These are phyloP conservation scores for Chymomyza costata DNA, from an alignment of 1,140 invertebrate species.

Conservation along the genomic window DNA sequence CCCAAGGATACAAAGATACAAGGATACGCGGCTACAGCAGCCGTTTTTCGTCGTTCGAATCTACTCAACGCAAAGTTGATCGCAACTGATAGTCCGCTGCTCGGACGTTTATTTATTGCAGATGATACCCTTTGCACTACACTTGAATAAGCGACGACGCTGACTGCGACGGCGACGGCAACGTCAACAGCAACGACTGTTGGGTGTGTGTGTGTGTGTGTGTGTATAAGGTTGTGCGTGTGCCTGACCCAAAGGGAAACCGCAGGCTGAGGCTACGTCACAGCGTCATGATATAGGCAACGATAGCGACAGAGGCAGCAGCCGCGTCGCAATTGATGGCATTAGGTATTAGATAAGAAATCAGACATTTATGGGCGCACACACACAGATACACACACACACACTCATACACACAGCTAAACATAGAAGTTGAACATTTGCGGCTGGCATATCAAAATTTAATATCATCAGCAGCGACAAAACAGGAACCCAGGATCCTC, in stretches of 20 bases:
- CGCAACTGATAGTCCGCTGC: conserved; percentile 35
- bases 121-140: conserved; percentile 53
- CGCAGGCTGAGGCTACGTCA: neutral
- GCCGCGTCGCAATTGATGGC: conserved; percentile 63
- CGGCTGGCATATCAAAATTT: no score
- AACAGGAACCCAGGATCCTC: conserved; percentile 33
- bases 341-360: conserved; percentile 72
- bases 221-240: conserved; percentile 20
- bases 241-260: neutral
- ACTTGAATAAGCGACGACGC: no score
- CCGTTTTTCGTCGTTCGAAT: conserved; percentile 10
- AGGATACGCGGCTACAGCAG: conserved; percentile 5
- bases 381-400: no score
- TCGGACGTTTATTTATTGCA: conserved; percentile 34
- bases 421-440: conserved; percentile 3
- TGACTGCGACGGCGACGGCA: conserved; percentile 12
- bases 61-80: conserved; percentile 27
- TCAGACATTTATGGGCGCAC: conserved; percentile 61
- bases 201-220: neutral
- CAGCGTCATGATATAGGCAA: conserved; percentile 44
- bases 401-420: conserved; percentile 6
- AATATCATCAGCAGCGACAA: neutral
- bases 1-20: conserved; percentile 19
- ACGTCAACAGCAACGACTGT: conserved; percentile 14
- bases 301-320: conserved; percentile 53